Evolutionary conservation across 2,888 invertebrate genomes (phyloP).

Genomic region (Nycteola revayana): DNA sequence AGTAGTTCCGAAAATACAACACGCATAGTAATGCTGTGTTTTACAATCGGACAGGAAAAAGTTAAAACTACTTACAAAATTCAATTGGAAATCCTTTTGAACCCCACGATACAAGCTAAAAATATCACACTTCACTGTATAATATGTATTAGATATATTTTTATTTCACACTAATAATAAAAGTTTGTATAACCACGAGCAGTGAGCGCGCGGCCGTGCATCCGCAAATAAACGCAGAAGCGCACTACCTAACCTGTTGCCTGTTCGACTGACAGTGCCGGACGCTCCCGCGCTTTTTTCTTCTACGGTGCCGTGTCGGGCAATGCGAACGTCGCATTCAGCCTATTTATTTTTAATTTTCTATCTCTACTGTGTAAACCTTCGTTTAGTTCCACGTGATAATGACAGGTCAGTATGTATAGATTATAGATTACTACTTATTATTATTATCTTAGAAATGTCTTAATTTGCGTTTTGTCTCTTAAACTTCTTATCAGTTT

Average conservation of each 20-base stretch:
- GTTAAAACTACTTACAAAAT: no score
- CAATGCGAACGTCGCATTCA: conserved; percentile 45
- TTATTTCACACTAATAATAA: conserved; percentile 24
- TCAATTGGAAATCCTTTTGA: no score
- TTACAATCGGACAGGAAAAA: no score
- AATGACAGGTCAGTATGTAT: conserved; percentile 54
- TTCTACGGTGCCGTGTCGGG: conserved; percentile 41
- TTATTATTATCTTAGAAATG: no score
- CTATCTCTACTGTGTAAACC: conserved; percentile 44
- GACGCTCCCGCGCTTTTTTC: conserved; percentile 40
- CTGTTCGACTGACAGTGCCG: conserved; percentile 16
- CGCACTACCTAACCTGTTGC: conserved; percentile 44
- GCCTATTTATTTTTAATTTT: conserved; percentile 53
- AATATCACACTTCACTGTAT: conserved; percentile 38
- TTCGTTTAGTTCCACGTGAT: conserved; percentile 41
- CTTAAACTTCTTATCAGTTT: no score
- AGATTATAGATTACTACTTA: no score
- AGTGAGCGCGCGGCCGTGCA: conserved; percentile 40
- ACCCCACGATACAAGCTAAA: conserved; percentile 3
- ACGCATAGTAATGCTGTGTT: no score
- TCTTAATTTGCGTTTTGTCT: no score
- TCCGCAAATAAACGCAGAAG: conserved; percentile 44
- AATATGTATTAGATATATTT: no score
- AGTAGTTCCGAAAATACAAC: no score
- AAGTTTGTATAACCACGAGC: conserved; percentile 38